Percentiles rank a stretch among this genome's conserved stretches.
These are phyloP conservation scores for Eupithecia subfuscata DNA, from an alignment of 2,888 invertebrate species.

Conservation along the genomic window DNA sequence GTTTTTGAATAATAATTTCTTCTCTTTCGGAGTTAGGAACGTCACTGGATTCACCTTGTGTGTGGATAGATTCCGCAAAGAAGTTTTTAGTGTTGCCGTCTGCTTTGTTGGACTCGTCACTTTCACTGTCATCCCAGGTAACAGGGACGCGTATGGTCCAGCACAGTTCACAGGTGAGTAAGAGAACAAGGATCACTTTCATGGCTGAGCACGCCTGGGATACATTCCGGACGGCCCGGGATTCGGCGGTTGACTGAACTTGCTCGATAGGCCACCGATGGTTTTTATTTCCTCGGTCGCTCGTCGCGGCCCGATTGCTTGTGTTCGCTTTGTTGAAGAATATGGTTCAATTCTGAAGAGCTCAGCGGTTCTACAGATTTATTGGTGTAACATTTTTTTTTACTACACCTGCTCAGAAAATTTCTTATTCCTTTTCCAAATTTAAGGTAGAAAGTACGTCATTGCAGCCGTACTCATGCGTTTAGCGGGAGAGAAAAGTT, in stretches of 20 bases:
- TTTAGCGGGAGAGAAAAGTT: no score
- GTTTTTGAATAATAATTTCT: constrained; percentile 34
- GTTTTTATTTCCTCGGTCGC: constrained; percentile 82
- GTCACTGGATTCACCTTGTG: constrained; percentile 13
- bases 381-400: not conserved
- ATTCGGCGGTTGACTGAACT: constrained; percentile 75
- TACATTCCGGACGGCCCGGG: constrained; percentile 74
- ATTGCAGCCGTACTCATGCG: no score
- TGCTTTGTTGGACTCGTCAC: constrained; percentile 64
- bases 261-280: constrained; percentile 63
- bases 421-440: no score
- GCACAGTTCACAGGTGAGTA: constrained; percentile 70
- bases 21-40: constrained; percentile 9
- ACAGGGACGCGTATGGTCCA: constrained; percentile 70
- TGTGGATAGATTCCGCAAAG: constrained; percentile 49
- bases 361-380: constrained; percentile 41
- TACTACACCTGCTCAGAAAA: no score
- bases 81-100: constrained; percentile 46
- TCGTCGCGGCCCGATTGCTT: constrained; percentile 76
- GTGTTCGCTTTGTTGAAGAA: constrained; percentile 66
- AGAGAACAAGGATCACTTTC: constrained; percentile 51
- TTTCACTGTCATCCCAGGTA: constrained; percentile 64
- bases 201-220: constrained; percentile 58
- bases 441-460: no score
- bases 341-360: constrained; percentile 50